phyloP scores from a whole-genome alignment of 2,113 vertebrate genomes.

The Aspiorhynchus laticeps region DNA sequence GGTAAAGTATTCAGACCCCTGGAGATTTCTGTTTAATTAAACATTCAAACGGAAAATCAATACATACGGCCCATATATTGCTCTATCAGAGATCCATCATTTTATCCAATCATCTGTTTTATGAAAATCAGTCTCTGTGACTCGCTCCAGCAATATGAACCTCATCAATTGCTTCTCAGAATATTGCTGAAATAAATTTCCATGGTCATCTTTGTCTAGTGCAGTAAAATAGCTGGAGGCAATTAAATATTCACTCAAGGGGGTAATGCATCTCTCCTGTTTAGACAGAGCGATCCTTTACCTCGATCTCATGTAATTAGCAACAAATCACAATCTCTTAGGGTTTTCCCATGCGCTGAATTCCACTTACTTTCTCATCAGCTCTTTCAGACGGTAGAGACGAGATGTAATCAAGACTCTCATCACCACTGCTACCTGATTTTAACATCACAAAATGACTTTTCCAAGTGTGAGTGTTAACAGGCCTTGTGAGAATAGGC shows the following conservation, averaged over 20 bases:
- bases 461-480: slow-evolving; percentile 1
- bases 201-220: slow-evolving; percentile 12
- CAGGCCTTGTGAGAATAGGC: background rate
- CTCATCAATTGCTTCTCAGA: slow-evolving; percentile 4
- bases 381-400: slow-evolving; percentile 34
- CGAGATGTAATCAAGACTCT: slow-evolving; percentile 42
- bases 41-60: background rate
- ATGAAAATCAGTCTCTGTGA: slow-evolving; percentile 7
- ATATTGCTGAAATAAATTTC: slow-evolving; percentile 40
- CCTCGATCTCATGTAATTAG: slow-evolving; percentile 39
- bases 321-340: slow-evolving; percentile 49
- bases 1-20: background rate
- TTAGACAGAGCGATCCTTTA: slow-evolving; percentile 21
- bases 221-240: slow-evolving; percentile 30
- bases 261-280: slow-evolving; percentile 42
- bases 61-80: background rate
- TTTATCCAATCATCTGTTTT: background rate
- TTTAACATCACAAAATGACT: slow-evolving; percentile 37
- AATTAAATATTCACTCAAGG: slow-evolving; percentile 35
- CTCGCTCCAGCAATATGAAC: background rate
- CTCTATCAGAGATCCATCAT: slow-evolving; percentile 8
- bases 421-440: slow-evolving; percentile 31
- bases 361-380: slow-evolving; percentile 51
- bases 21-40: background rate
- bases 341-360: slow-evolving; percentile 25